Evolutionary conservation across 2,888 invertebrate species (phyloP).

Genomic region (Sinodicranocentrus sp.): DNA sequence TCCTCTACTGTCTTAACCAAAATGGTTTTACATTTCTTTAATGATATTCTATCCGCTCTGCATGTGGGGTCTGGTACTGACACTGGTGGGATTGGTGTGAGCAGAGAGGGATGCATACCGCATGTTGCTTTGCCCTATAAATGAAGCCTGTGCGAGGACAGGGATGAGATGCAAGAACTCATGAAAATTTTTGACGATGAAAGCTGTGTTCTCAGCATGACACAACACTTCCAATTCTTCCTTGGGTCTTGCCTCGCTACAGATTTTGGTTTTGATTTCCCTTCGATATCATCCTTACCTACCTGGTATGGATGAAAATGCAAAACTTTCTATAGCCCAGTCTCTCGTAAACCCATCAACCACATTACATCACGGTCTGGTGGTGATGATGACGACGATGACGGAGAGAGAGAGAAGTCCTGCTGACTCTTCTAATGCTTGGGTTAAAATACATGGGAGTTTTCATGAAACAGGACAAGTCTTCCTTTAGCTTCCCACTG

Average conservation of each 20-base stretch:
- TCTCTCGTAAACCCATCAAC: conserved; percentile 13
- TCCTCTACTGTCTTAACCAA: background rate
- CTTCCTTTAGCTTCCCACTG: too few species aligned
- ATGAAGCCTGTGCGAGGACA: too few species aligned
- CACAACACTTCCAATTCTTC: conserved; percentile 38
- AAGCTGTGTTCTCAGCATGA: conserved; percentile 44
- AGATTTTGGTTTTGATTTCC: conserved; percentile 21
- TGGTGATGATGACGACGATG: conserved; percentile 2
- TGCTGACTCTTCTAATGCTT: too few species aligned
- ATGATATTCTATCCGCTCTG: background rate
- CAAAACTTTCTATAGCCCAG: background rate
- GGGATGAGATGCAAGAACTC: conserved; percentile 7
- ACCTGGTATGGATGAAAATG: background rate
- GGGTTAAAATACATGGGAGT: too few species aligned
- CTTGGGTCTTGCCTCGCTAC: background rate
- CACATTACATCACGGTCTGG: conserved; percentile 31
- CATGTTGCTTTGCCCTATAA: conserved; percentile 61
- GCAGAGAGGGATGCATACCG: conserved; percentile 24
- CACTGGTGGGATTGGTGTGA: conserved; percentile 23
- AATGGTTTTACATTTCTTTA: background rate
- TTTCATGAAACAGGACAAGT: too few species aligned
- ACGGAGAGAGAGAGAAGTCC: too few species aligned
- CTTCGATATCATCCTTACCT: conserved; percentile 1
- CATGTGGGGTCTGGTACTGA: conserved; percentile 50
- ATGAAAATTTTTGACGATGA: conserved; percentile 40